Percentiles rank a stretch among this genome's conserved stretches.
These are phyloP conservation scores for Pseudoatta argentina DNA, from an alignment of 1,140 invertebrate species.

Conservation along the genomic window DNA sequence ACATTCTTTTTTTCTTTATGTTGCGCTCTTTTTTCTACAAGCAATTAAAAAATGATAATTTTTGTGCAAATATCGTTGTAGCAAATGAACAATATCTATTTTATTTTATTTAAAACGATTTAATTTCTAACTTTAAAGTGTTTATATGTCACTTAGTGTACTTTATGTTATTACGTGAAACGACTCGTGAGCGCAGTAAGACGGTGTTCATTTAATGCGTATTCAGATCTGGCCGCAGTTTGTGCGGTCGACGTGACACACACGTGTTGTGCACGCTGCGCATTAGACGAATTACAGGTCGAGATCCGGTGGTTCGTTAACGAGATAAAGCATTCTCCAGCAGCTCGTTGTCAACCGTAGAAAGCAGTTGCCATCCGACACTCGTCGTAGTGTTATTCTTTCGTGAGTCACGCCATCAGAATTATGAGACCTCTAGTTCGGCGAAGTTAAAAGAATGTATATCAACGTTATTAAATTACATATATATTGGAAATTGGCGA, in stretches of 20 bases:
- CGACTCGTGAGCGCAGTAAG: conserved; percentile 64
- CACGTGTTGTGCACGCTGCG: conserved; percentile 25
- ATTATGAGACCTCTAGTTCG: conserved; percentile 29
- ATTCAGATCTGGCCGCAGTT: conserved; percentile 66
- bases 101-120: conserved; percentile 4
- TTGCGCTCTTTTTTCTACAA: too few relatives aligned
- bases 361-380: conserved; percentile 37
- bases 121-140: not conserved
- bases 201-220: conserved; percentile 72
- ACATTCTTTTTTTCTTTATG: too few relatives aligned
- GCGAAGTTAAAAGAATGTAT: conserved; percentile 16
- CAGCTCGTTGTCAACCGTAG: conserved; percentile 36
- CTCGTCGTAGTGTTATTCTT: conserved; percentile 44
- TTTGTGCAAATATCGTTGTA: too few relatives aligned
- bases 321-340: conserved; percentile 55
- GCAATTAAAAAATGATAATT: too few relatives aligned
- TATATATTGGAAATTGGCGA: conserved; percentile 12
- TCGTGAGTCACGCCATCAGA: conserved; percentile 27
- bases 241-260: conserved; percentile 18
- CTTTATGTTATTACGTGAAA: conserved; percentile 19
- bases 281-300: conserved; percentile 64
- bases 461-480: conserved; percentile 17
- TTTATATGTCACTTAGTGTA: not conserved
- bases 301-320: conserved; percentile 62
- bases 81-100: too few relatives aligned